Base-by-base conservation (phyloP, 2,797 vertebrate species). In the Dromococcyx pavoninus region DNA sequence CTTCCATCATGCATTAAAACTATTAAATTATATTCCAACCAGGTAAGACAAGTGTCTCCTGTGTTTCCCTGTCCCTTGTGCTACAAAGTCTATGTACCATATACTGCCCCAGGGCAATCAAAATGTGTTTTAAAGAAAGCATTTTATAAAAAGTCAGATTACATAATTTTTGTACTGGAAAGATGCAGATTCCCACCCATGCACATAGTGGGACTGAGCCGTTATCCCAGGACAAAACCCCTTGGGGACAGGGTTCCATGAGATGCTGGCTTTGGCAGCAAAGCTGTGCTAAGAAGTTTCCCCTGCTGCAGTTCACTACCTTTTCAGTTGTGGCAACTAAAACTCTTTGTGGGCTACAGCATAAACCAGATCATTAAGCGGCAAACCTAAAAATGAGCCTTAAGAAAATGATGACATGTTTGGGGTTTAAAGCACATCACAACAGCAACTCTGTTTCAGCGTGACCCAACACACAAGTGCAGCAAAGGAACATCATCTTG, bases 401-500 rank as follows among this genome's bases (percentile, higher is more conserved):
- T 14, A 75, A 81, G 78, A 70, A 81, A 75, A 50, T 58, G n/a
- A 56, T 16, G 39, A 53, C 33, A 54, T 7, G 18, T 39, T 13
- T n/a, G 18, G 16, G 56, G 41, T 62, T 78, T 46, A 50, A 79
- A 82, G 60, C 30, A 71, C n/a, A 75, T 72, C 77, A 76, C 43
- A 80, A 35, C 16, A 72, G 23, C 54, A 58, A 43, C 62, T 80
- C 48, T 39, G 33, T 41, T 53, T 32, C 67, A 35, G 22, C 1
- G 0, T 32, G 33, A 88, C n/a, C 62, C 2, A 2, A 73, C 61
- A 44, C 32, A 7, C 21, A 88, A 33, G 30, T 2, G 17, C 46
- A 64, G 33, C 58, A 30, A 0, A 0, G 61, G 24, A 83, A 72
- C 43, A 62, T 14, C 48, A 24, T 10, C 35, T 10, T 22, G 17